Base-by-base conservation (phyloP, 2,888 invertebrate species). In the Agrochola litura region DNA sequence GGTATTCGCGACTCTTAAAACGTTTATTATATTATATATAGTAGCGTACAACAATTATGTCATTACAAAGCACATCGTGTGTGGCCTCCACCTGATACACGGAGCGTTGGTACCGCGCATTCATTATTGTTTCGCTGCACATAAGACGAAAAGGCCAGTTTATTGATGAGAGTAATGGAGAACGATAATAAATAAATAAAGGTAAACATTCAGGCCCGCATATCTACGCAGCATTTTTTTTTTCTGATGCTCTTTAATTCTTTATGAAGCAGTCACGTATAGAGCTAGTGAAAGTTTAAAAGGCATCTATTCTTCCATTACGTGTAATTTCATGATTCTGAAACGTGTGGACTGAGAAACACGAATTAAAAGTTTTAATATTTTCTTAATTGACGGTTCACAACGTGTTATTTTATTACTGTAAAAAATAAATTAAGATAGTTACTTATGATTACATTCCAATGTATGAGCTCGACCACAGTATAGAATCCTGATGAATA, bases 401-500 rank as follows among this genome's bases (percentile, higher is more conserved):
- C 41, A 54, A 63, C 69, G 79, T 70, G 63, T 70, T 73, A 67
- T 72, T 82, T 70, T 71, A 67, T 72, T 81, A 74, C 37, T 49
- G 64, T 79, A 72, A 72, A 73, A 73, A 61, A 12, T 4, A 71
- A 60, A 77, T 81, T 81, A 68, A 77, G 84, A 81, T 78, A 75
- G 74, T 77, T 66, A 41, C 46, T 61, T 66, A 82, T 80, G 73
- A 84, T 83, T 77, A 79, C 88, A 88, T 88, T 86, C 86, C 83
- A 41, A 77, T 78, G 80, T 73, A 75, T 70, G 70, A 75, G 73
- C 81, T 84, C 77, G 71, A 54, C 71, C 72, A 76, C 82, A 83
- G 81, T 78, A 87, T 87, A 85, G 84, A 87, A 88, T 85, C 79
- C 88, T 92, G 90, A 91, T 94, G 92, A 95, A 94, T 95, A 95